Base-by-base conservation (phyloP, 1,140 invertebrate genomes). In the Monochamus saltuarius region DNA sequence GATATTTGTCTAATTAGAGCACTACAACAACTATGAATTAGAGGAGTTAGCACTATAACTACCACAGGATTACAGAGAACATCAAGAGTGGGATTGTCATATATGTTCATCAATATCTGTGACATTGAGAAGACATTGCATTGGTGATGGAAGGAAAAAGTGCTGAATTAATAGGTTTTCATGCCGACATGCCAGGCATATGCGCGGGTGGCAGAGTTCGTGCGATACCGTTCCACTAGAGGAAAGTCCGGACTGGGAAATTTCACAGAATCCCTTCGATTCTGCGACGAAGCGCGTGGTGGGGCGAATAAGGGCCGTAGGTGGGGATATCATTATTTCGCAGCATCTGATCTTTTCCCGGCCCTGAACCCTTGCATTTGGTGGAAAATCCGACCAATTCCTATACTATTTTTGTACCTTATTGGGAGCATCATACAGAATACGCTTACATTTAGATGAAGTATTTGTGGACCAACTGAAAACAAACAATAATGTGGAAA, bases 261-360 rank as follows among this genome's bases (percentile, higher is more conserved):
- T 13, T 53, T 55, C 43, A 53, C 37, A 43, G 53, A 42, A 60
- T 16, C 36, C 34, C 19, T 56, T 19, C 22, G 47, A 47, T 53
- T 54, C 58, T 60, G 58, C 58, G 58, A 60, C 58, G 56, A 39
- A 39, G 45, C 56, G 45, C 38, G 57, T 57, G 51, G 61, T 59
- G 61, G 61, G 43, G 61, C 61, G 57, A 29, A 29, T 53, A 59
- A 35, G 53, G 57, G 35, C 50, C 39, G 39, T 53, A 59, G 59
- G 63, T 62, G 63, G 63, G 63, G 63, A 59, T 63, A 59, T 59
- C 59, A 65, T 62, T 59, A 62, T 65, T 65, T 65, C 36, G 60
- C 56, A 65, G 59, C 63, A 65, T 65, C 59, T 65, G 63, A 65
- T 65, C 59, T 62, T 50, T 65, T 56, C 50, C 56, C 46, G 46